Base-by-base conservation (phyloP, 2,797 vertebrate species). In the Sebastes matsubarae region DNA sequence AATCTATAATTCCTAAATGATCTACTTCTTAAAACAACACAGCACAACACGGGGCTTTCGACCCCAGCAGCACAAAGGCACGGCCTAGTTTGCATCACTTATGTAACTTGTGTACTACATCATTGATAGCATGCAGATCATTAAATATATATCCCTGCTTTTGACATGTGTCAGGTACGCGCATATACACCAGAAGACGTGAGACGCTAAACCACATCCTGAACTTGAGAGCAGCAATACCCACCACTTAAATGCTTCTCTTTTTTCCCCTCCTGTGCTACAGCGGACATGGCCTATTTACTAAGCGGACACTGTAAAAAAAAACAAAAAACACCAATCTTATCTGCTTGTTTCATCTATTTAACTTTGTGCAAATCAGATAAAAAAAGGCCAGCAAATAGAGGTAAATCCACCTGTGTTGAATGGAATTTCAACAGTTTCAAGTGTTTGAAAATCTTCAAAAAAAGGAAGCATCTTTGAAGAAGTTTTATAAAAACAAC, bases 1-100 rank as follows among this genome's bases (percentile, higher is more conserved):
- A 88, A 82, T 67, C 38, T 42, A 10, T 8, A 57, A 64, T 34
- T 67, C 36, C 30, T 77, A 72, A 74, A 67, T 78, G 22, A 87
- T 77, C 54, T 85, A 50, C 68, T 24, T 80, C 65, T 76, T 69
- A 63, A 66, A 87, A 67, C 22, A 84, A 58, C 12, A 63, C 50
- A 63, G 34, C 80, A 60, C 20, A 68, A 83, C n/a, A 65, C 6
- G 32, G 16, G 11, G 36, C 4, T 36, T 85, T 69, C 50, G 71
- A 78, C 54, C 63, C 50, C 24, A 25, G 38, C 25, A 81, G 75
- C 27, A 74, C 67, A 76, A 29, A 29, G 14, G 61, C 50, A 38
- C 3, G 12, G 30, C 8, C 14, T 50, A 24, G 30, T 27, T 42
- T 25, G 52, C 46, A 75, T 58, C n/a, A 61, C 50, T 84, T 80